Evolutionary conservation across 2,113 vertebrate species (phyloP).

Genomic region (Indicator indicator): DNA sequence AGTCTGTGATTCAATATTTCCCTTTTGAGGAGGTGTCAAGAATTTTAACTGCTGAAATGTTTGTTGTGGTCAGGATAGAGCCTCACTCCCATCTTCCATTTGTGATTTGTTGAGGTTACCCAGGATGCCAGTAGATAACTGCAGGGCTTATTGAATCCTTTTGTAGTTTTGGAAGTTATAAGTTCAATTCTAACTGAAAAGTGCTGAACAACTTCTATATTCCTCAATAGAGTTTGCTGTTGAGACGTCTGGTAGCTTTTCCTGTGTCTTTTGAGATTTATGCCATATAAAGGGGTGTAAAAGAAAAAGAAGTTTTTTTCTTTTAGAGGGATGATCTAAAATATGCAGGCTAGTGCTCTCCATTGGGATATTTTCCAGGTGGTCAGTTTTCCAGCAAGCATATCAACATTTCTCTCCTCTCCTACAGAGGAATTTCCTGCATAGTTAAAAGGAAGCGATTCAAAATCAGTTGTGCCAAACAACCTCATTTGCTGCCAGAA

Average conservation of each 20-base stretch:
- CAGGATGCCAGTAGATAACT: not conserved
- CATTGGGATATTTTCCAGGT: not conserved
- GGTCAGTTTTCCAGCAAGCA: not conserved
- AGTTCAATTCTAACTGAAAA: not conserved
- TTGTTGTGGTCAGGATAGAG: not conserved
- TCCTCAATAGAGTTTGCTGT: not conserved
- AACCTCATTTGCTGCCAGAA: not conserved
- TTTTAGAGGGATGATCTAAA: not conserved
- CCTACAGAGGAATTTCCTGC: not conserved
- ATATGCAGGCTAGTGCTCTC: not conserved
- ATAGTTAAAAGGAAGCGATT: not conserved
- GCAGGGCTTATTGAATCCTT: not conserved
- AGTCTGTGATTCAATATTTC: not conserved
- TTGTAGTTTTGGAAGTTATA: not conserved
- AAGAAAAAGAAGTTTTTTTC: not conserved
- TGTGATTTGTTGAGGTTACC: not conserved
- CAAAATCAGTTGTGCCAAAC: not conserved
- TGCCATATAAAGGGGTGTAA: not conserved
- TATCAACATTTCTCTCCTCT: not conserved
- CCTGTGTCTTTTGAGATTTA: not conserved
- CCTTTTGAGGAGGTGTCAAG: not conserved
- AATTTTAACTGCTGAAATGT: not conserved
- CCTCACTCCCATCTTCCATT: not conserved
- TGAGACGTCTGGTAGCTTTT: not conserved
- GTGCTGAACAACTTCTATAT: not conserved